A percentile compares a stretch with the other conserved stretches of the same genome.
phyloP scores from a whole-genome alignment of 1,140 invertebrate genomes.

The Laupala kohalensis region DNA sequence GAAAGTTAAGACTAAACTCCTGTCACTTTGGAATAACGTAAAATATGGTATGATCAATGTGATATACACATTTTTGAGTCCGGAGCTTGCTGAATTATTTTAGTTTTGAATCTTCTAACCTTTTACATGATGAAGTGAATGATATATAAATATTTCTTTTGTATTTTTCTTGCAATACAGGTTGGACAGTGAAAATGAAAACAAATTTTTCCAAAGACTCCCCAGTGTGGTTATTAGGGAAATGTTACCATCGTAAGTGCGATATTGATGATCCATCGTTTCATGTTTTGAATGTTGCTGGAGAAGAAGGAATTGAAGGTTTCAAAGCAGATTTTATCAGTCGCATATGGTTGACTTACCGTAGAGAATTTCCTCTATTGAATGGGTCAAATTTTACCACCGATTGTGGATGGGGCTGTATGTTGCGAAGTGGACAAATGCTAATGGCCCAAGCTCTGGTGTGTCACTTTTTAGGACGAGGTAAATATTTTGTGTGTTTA shows the following conservation, averaged over 20 bases:
- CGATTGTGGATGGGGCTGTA: conserved; percentile 80
- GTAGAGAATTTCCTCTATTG: conserved; percentile 63
- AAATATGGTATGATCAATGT: conserved; percentile 57
- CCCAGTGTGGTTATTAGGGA: conserved; percentile 68
- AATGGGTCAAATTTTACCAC: conserved; percentile 62
- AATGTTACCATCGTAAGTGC: conserved; percentile 64
- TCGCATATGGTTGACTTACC: conserved; percentile 68
- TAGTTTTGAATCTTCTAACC: conserved; percentile 1
- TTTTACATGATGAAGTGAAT: conserved; percentile 20
- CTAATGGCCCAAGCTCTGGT: conserved; percentile 65
- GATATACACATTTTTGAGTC: not conserved
- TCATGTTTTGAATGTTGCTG: conserved; percentile 22
- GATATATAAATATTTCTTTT: conserved; percentile 3
- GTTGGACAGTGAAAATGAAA: conserved; percentile 64
- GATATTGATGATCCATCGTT: conserved; percentile 17
- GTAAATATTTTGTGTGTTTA: conserved; percentile 26
- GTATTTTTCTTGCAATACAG: conserved; percentile 23
- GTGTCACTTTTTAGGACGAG: conserved; percentile 60
- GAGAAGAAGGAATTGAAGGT: conserved; percentile 47
- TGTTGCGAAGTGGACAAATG: conserved; percentile 84
- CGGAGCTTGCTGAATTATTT: not conserved
- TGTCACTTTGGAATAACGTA: conserved; percentile 81
- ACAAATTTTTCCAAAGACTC: conserved; percentile 75
- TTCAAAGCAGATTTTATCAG: conserved; percentile 67
- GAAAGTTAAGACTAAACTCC: conserved; percentile 65